Evolutionary conservation across 2,888 invertebrate species (phyloP), one percentile per base, ranked within the genome.

Genomic region (Lepidonotus clava): DNA sequence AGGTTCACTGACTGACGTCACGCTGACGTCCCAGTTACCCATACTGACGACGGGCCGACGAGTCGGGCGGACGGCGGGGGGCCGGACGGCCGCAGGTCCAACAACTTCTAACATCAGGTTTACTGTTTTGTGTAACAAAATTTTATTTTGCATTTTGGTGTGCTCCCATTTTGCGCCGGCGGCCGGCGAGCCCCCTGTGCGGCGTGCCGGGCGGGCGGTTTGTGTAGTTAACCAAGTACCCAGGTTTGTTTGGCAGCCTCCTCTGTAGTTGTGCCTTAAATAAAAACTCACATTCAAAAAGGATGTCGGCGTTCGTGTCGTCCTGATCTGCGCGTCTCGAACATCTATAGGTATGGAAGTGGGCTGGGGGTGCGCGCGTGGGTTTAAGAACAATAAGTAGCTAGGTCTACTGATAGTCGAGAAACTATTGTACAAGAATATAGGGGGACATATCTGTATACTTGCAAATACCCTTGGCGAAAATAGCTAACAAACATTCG

Each of bases 211-310:
- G 8, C 71, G 71, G n/a, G 24, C 61, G 80, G 80, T 80, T 80
- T 80, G 80, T 80, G 80, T 80, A 80, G 80, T 80, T 80, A 11
- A 80, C 46, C 41, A 46, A 83, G 36, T 56, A 83, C 83, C 83
- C 61, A 56, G 86, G 86, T 86, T 86, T 86, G 86, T 86, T 86
- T 80, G 86, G 53, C 56, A 80, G 77, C 76, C 80, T 46, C 76
- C 80, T 46, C 86, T 51, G 86, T 86, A 86, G 86, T 76, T 86
- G 86, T 86, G 86, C 86, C 86, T 86, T 86, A 86, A 80, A 80
- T 36, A 51, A 86, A 80, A 71, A 86, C 56, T 86, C 86, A 85
- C 85, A 80, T 80, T 80, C 80, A 46, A 80, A 80, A 80, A 80
- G 21, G 51, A 51, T n/a, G 51, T 51, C 11, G 51, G 14, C 51